These are phyloP conservation scores for Corythornis cristatus DNA, from an alignment of 2,113 vertebrate genomes.

Conservation along the genomic window DNA sequence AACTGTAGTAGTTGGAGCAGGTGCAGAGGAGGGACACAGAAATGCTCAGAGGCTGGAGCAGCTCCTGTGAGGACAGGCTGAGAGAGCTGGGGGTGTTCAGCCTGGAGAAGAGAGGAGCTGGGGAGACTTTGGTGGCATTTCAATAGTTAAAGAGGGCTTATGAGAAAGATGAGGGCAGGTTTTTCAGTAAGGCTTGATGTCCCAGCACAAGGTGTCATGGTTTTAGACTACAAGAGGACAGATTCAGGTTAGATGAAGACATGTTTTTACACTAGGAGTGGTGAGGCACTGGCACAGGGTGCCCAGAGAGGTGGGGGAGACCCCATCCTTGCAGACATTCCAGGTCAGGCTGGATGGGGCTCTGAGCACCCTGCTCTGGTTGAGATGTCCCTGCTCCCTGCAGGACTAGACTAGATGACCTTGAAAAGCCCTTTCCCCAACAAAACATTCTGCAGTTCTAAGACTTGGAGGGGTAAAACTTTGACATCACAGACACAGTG, in stretches of 20 bases:
- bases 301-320: neutral
- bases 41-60: neutral
- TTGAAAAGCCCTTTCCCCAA: neutral
- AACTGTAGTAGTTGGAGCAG: neutral
- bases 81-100: neutral
- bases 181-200: neutral
- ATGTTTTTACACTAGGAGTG: neutral
- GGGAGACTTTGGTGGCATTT: neutral
- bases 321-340: fast-evolving
- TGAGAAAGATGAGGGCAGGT: neutral
- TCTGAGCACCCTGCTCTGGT: neutral
- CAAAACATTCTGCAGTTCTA: neutral
- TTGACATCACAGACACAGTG: neutral
- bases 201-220: fast-evolving
- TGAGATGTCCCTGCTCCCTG: neutral
- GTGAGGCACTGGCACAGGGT: neutral
- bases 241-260: neutral
- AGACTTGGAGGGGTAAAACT: neutral
- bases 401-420: neutral
- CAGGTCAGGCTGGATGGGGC: fast-evolving
- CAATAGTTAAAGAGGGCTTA: neutral
- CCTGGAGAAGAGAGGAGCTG: neutral
- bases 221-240: neutral
- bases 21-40: neutral
- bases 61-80: neutral